Base-by-base conservation (phyloP, 2,888 invertebrate genomes). In the Ischnura elegans region DNA sequence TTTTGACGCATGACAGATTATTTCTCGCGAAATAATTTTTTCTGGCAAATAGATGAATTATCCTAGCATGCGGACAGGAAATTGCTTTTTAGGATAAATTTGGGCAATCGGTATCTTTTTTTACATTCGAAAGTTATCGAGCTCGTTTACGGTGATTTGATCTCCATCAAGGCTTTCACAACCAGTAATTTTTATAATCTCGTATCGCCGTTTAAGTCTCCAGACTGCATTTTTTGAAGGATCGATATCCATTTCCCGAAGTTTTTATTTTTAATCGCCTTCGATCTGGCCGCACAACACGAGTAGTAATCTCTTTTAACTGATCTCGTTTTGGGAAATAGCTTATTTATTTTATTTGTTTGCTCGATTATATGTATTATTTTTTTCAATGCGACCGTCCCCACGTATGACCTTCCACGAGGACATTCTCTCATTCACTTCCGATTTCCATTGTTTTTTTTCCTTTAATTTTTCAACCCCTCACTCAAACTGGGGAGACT, bases 271-370 rank as follows among this genome's bases (percentile, higher is more conserved):
- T 76, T 51, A 47, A 76, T 76, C 76, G 36, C 76, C 76, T 76
- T 36, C 29, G 76, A 76, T 76, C 76, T 76, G 76, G n/a, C 76
- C 6, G 25, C 76, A 76, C 36, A 36, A 76, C 76, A 76, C 36
- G 76, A 76, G 76, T n/a, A n/a, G n/a, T 76, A 76, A 76, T 76
- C 76, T 29, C 76, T 76, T 76, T n/a, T 76, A 76, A 76, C 36
- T 76, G 76, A 76, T 76, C 76, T 76, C 76, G 76, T 76, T 76
- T n/a, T 36, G 76, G 36, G 76, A 76, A 76, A 76, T n/a, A n/a
- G n/a, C n/a, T n/a, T n/a, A n/a, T n/a, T n/a, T n/a, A n/a, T n/a
- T n/a, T n/a, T n/a, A n/a, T n/a, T n/a, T n/a, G n/a, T n/a, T n/a
- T n/a, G n/a, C n/a, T n/a, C n/a, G n/a, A n/a, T n/a, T n/a, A n/a